Evolutionary conservation across 2,113 vertebrate genomes (phyloP).

Genomic region (Phrynosoma blainvillii): DNA sequence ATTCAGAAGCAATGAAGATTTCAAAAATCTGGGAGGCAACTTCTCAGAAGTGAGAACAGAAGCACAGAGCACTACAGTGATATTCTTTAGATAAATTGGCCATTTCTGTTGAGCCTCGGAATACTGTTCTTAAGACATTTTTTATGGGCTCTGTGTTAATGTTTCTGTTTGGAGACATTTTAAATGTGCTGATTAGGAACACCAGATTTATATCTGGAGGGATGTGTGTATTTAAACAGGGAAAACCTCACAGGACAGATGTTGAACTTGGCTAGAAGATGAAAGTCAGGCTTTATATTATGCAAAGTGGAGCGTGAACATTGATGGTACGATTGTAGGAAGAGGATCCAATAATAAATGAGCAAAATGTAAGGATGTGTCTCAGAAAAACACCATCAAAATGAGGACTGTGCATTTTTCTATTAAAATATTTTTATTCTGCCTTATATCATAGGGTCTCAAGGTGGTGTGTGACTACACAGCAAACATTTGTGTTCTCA

Average conservation of each 20-base stretch:
- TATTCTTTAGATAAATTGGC: constrained; percentile 44
- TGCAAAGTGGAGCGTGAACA: constrained; percentile 66
- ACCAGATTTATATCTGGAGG: constrained; percentile 69
- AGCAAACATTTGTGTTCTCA: constrained; percentile 4
- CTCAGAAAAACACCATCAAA: constrained; percentile 9
- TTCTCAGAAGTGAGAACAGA: not conserved
- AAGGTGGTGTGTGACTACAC: not conserved
- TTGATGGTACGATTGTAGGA: constrained; percentile 56
- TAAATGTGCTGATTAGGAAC: constrained; percentile 58
- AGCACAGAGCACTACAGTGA: constrained; percentile 26
- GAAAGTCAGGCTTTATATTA: constrained; percentile 70
- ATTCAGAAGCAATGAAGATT: constrained; percentile 36
- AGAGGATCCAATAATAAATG: constrained; percentile 46
- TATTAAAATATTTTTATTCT: no score
- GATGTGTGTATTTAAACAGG: constrained; percentile 63
- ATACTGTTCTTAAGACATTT: constrained; percentile 38
- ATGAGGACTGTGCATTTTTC: constrained; percentile 5
- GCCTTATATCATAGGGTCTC: no score
- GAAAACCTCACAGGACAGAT: constrained; percentile 70
- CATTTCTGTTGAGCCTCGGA: constrained; percentile 44
- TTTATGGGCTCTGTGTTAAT: constrained; percentile 39
- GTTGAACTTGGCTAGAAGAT: constrained; percentile 69
- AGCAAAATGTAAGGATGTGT: constrained; percentile 35
- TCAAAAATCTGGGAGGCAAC: not conserved
- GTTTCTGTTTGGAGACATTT: constrained; percentile 55